Evolutionary conservation across 2,113 vertebrate species (phyloP), one percentile per base, ranked within the genome.

Genomic region (Corythornis cristatus): DNA sequence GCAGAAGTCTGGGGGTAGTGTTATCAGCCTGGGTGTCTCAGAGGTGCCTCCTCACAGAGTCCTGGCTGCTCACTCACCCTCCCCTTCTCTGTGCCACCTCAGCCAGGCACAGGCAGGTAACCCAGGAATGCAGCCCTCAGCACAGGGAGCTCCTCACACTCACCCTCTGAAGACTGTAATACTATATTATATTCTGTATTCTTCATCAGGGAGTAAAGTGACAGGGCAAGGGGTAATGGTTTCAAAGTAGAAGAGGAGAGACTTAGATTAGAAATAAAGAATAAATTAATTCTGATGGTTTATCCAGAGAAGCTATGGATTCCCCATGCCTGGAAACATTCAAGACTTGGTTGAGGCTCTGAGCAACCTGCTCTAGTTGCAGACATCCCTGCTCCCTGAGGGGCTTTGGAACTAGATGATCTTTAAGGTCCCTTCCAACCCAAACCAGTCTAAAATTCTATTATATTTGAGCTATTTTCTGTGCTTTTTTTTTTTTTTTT

Each of bases 101-200:
- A 7, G 64, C 50, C 20, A 12, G 43, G 48, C 43, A 33, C 8
- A 33, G 43, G 26, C 67, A 79, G 40, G 37, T 58, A 31, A 60
- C 43, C 43, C 0, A 2, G 43, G 15, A 84, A 75, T 0, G 0
- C 29, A 83, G 33, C 64, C 68, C 54, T 48, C 7, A 12, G 9
- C 2, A 5, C 0, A 10, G 45, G 64, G 33, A 37, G 25, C 15
- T 60, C 71, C 50, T 9, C 16, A 40, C 26, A 40, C 19, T 10
- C 4, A 9, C 28, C 33, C 21, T 67, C 29, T 54, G 45, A 46
- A 82, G 46, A 20, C 12, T 18, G 8, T 43, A 28, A 29, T 25
- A 20, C 37, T 65, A 13, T 43, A 15, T 31, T 43, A 28, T 17
- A 29, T 26, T 62, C 8, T 10, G 40, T 28, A 17, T 21, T 17